Base-by-base conservation (phyloP, 2,888 invertebrate species). In the Cybosia mesomella region DNA sequence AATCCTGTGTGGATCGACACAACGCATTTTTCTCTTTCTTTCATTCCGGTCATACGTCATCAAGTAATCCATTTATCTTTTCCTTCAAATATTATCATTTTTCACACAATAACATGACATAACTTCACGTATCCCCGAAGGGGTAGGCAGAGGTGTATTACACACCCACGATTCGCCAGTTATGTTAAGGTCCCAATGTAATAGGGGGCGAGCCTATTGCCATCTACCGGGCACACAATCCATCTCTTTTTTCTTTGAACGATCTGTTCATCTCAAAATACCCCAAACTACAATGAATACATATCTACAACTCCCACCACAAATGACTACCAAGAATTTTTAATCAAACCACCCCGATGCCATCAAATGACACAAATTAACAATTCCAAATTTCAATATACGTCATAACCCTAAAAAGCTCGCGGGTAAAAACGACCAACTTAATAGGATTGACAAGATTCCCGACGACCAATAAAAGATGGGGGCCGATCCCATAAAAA, bases 391-490 rank as follows among this genome's bases (percentile, higher is more conserved):
- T 85, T 87, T 85, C 89, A 88, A 89, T 89, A 88, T 86, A 84
- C 72, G 80, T 81, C 83, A 82, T 84, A 85, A 85, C 85, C 85
- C 83, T 84, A 85, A 85, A 81, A 81, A 79, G 81, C 83, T 78
- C 74, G 83, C 80, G 79, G 83, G 85, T 77, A 83, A 84, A 86
- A 91, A 87, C 86, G 87, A 83, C 86, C 86, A 83, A 69, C 82
- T 83, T 92, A 92, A 94, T 92, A 91, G 87, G 91, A 93, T 93
- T 90, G 93, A 93, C 93, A 92, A 91, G 92, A 93, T 88, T 91
- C 90, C 88, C 83, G 84, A 82, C 89, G 88, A 87, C 92, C 92
- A 92, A 94, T 94, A 94, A 94, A 94, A 92, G 88, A 91, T 90
- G 90, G 88, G 89, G 82, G 60, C 87, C 90, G 90, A 92, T 89